These are phyloP conservation scores for Peromyscus aztecus DNA, from an alignment of 2,797 vertebrate genomes.

Conservation along the genomic window DNA sequence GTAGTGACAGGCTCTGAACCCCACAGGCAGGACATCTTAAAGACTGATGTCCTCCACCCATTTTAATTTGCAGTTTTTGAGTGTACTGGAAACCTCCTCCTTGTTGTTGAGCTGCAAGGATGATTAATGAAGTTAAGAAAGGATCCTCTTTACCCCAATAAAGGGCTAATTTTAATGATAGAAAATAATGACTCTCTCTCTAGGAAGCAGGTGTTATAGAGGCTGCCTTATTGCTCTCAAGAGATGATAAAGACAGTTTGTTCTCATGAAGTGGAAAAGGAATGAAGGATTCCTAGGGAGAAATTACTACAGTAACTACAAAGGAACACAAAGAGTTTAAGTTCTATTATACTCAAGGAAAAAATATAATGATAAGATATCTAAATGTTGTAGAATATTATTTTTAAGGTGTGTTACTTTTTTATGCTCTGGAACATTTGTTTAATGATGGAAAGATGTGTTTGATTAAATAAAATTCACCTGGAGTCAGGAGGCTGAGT, in stretches of 20 bases:
- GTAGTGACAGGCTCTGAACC: neutral
- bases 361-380: slow-evolving; percentile 3
- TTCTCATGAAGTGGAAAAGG: neutral
- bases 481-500: no score
- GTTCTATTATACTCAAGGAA: neutral
- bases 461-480: no score
- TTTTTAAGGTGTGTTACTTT: no score
- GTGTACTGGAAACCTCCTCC: neutral
- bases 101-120: neutral
- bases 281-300: neutral
- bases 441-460: no score
- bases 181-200: neutral
- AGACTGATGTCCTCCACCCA: neutral
- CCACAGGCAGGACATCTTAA: neutral
- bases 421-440: no score
- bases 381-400: no score
- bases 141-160: neutral
- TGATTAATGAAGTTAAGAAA: neutral
- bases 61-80: neutral
- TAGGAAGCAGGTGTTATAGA: neutral
- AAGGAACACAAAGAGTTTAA: neutral
- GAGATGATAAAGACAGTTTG: neutral
- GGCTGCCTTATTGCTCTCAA: neutral
- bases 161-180: neutral
- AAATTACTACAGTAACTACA: neutral